Evolutionary conservation across 2,888 invertebrate species (phyloP), one percentile per base, ranked within the genome.

Genomic region (Drosophila flavopinicola): DNA sequence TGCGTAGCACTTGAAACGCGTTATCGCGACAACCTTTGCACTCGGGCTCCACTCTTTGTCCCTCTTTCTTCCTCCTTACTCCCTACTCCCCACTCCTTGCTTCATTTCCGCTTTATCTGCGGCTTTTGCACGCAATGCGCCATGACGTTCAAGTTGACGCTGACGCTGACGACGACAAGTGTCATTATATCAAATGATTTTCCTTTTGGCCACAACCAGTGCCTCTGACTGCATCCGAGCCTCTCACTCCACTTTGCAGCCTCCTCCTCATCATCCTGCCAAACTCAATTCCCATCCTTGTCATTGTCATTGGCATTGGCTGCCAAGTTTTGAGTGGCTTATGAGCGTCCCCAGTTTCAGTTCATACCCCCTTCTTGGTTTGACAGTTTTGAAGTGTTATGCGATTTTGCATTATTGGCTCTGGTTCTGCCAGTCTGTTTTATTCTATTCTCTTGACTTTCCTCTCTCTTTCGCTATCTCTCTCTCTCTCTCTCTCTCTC

Each of bases 351-450:
- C 10, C 20, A 20, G 27, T 35, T 32, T 32, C 23, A 17, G 29
- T 13, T 11, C 15, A 1, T 45, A 3, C 29, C 10, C 41, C 23
- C 41, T 41, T 45, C 29, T 37, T 35, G 15, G n/a, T 70, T 72
- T 76, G 75, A 66, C 73, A 75, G 84, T 65, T 68, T 53, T 79
- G 66, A 84, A 84, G 84, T 85, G 86, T 86, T 80, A 71, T 82
- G 72, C 87, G 80, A 86, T 80, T 86, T 77, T 85, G 67, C 85
- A 77, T 84, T 72, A 86, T 86, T 82, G 86, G 84, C 87, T 77
- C 65, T 45, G 41, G 29, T 44, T 66, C 35, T 63, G 60, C 24
- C 52, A 30, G 11, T 66, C 58, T 60, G 56, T 30, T 25, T 6
- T 45, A 11, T 15, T 32, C 54, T 47, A 20, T 52, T 42, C 44